Percentiles rank a stretch among this genome's conserved stretches.
Conservation (phyloP, 2,888 invertebrate genomes). For the Liodrosophila aerea region DNA sequence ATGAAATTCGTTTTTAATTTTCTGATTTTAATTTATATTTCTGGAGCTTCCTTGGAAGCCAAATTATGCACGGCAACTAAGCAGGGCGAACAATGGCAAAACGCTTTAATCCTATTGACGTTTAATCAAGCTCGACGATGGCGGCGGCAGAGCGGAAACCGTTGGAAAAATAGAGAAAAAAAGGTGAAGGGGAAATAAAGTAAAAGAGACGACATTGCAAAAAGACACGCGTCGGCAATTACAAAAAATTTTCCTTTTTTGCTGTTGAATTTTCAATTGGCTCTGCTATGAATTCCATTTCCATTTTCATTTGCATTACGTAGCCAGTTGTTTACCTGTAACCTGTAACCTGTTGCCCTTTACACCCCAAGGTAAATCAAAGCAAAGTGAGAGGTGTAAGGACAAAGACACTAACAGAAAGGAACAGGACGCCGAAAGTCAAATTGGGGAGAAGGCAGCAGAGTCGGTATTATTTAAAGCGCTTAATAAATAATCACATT, state of each 20-base stretch:
- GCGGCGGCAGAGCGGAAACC: background rate
- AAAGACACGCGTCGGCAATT: conserved; percentile 48
- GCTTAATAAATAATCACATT: conserved; percentile 77
- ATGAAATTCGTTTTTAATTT: conserved; percentile 9
- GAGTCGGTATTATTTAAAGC: conserved; percentile 63
- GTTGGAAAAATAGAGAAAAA: background rate
- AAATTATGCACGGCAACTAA: conserved; percentile 43
- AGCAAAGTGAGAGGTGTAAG: conserved; percentile 14
- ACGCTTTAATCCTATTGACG: conserved; percentile 74
- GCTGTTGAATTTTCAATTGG: conserved; percentile 68
- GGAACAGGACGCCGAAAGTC: background rate
- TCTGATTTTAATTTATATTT: conserved; percentile 41
- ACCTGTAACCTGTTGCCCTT: conserved; percentile 43
- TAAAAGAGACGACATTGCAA: conserved; percentile 8
- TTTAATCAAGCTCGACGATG: conserved; percentile 63
- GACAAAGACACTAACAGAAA: conserved; percentile 1
- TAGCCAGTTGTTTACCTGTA: conserved; percentile 43
- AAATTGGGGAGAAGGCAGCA: background rate
- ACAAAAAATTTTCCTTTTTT: conserved; percentile 64
- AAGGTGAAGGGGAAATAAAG: conserved; percentile 4
- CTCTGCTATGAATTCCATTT: conserved; percentile 57
- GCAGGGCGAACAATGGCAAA: conserved; percentile 38
- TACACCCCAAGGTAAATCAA: conserved; percentile 40
- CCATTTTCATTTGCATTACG: conserved; percentile 43
- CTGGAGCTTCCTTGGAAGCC: conserved; percentile 40